phyloP scores from a whole-genome alignment of 37 sponge, comb jelly and placozoan species.

The Haliclona indistincta region DNA sequence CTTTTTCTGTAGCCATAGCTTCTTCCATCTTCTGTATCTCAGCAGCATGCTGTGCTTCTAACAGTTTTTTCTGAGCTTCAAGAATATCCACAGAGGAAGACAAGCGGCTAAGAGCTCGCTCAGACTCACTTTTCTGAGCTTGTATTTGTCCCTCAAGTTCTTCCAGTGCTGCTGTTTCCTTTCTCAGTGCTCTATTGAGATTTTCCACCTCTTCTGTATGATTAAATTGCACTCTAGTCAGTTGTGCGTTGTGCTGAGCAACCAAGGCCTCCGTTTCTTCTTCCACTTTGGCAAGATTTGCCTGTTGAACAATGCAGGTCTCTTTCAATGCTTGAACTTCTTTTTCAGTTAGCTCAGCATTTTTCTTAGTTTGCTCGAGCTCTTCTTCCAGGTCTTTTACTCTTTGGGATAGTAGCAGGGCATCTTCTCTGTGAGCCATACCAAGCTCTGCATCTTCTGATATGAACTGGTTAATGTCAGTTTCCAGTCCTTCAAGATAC shows the following conservation, averaged over 20 bases:
- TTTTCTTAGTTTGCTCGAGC: not conserved
- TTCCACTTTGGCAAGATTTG: not conserved
- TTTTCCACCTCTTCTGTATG: not conserved
- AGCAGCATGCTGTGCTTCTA: not conserved
- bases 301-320: not conserved
- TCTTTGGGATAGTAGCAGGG: not conserved
- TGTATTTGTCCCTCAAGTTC: not conserved
- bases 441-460: not conserved
- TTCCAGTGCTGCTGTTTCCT: not conserved
- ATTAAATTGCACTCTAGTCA: not conserved
- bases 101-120: no score
- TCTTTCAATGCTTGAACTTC: constrained; percentile 2
- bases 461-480: not conserved
- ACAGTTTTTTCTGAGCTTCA: constrained; percentile 6
- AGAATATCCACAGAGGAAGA: no score
- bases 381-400: constrained; percentile 5
- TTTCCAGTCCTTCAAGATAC: not conserved
- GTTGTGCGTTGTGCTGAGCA: not conserved
- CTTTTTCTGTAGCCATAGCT: not conserved
- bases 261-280: constrained; percentile 2
- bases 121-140: not conserved
- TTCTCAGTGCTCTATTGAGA: not conserved
- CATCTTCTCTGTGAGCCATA: not conserved
- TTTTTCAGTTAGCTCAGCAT: not conserved
- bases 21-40: not conserved